phyloP scores from a whole-genome alignment of 2,888 invertebrate genomes.

The Dynastes grantii region DNA sequence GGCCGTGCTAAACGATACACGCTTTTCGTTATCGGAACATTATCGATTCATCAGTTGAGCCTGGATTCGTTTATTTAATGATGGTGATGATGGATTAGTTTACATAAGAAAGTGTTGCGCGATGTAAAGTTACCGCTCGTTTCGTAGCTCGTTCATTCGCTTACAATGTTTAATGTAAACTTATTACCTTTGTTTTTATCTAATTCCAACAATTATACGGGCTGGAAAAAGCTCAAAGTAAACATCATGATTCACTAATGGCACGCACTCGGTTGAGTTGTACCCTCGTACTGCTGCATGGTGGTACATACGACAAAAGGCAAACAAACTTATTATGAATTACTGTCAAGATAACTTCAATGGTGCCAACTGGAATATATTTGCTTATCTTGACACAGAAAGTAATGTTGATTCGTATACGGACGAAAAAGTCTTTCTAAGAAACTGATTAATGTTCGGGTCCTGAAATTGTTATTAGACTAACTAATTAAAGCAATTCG shows the following conservation, averaged over 20 bases:
- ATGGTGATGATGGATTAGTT: slow-evolving; percentile 53
- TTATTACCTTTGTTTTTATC: slow-evolving; percentile 39
- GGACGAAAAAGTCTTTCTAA: no score
- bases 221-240: slow-evolving; percentile 3
- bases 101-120: slow-evolving; percentile 48
- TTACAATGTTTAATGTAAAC: slow-evolving; percentile 19
- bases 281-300: not conserved
- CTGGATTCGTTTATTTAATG: slow-evolving; percentile 46
- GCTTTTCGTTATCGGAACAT: slow-evolving; percentile 47
- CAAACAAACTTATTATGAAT: no score
- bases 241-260: slow-evolving; percentile 13
- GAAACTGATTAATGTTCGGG: no score
- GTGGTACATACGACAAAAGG: no score
- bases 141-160: slow-evolving; percentile 22
- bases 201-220: slow-evolving; percentile 18
- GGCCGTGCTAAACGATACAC: slow-evolving; percentile 33
- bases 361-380: no score
- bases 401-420: no score
- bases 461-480: no score
- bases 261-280: not conserved
- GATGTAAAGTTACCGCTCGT: slow-evolving; percentile 19
- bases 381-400: no score
- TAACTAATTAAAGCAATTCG: no score
- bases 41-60: slow-evolving; percentile 49
- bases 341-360: no score